Evolutionary conservation across 2,797 vertebrate species (phyloP), one percentile per base, ranked within the genome.

Genomic region (Sardinella longiceps): DNA sequence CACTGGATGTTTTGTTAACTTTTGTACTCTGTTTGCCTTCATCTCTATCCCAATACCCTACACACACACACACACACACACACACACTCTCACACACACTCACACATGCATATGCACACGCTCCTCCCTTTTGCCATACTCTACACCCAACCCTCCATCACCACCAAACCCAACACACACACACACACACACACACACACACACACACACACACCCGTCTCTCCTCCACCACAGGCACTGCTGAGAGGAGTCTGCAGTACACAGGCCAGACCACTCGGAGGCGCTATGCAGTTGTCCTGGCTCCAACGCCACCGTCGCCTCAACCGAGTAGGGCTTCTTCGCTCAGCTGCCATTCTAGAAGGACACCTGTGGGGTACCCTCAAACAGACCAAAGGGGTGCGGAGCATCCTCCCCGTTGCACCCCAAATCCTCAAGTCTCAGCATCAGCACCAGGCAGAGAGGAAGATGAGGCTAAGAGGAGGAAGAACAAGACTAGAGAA

Each of bases 251-350:
- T 0, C 50, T 81, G 83, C 88, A 89, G 85, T 46, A 50, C 12
- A 25, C 60, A 25, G 70, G 18, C 25, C 43, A 58, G 83, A 60
- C 81, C 2, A 28, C 53, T 18, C 88, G 86, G 53, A 81, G 87
- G 28, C 77, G 60, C 37, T 87, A 88, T 56, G 70, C 89, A 84
- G 83, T 88, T 3, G 81, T 87, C 25, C 25, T 90, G 50, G 90
- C 92, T 77, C 82, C 30, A 82, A 66, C 82, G 86, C 90, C 88
- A 80, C 66, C 82, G 18, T 87, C 88, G 20, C 7, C 82, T 15
- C 2, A 77, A 63, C 81, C 84, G 53, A 82, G 50, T 0, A 2
- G 39, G 1, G 2, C 81, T 88, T 83, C 81, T 88, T 87, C 90
- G 87, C 74, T 23, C 2, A 60, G 89, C 46, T 86, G 87, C 84